These are phyloP conservation scores for Papio anubis DNA, from an alignment of 2,113 vertebrate species.

Conservation along the genomic window DNA sequence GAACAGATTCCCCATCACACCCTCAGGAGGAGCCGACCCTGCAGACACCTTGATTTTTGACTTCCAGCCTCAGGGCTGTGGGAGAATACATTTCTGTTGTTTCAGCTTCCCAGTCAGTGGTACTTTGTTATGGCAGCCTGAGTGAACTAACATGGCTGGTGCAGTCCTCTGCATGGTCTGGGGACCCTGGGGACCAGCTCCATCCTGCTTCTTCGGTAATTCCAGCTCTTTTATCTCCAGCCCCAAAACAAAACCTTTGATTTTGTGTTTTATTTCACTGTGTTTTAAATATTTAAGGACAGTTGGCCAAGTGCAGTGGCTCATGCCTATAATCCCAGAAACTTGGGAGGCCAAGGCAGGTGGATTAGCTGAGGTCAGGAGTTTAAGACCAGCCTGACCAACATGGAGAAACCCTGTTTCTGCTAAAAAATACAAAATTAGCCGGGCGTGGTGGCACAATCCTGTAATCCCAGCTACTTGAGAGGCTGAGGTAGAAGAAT, in stretches of 20 bases:
- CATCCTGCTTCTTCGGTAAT: background rate
- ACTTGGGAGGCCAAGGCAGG: no score
- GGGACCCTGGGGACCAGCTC: background rate
- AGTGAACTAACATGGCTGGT: rapidly evolving
- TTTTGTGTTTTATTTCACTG: background rate
- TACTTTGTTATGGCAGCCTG: background rate
- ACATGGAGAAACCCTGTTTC: no score
- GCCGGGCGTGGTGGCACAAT: no score
- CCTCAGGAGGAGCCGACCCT: background rate
- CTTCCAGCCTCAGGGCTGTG: background rate
- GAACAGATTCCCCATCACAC: background rate
- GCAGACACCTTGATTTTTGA: no score
- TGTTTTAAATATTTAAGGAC: background rate
- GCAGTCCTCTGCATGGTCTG: background rate
- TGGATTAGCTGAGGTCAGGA: no score
- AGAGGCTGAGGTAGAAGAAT: no score
- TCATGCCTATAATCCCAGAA: no score
- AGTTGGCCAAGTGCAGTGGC: no score
- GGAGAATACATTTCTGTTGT: background rate
- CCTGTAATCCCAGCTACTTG: no score
- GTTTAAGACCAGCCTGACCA: no score
- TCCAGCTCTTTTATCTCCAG: background rate
- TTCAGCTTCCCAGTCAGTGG: background rate
- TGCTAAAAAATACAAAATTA: no score
- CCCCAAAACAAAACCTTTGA: background rate